A percentile compares a stretch with the other conserved stretches of the same genome.
Evolutionary conservation across 2,888 invertebrate genomes (phyloP).

Genomic region (Adineta ricciae): DNA sequence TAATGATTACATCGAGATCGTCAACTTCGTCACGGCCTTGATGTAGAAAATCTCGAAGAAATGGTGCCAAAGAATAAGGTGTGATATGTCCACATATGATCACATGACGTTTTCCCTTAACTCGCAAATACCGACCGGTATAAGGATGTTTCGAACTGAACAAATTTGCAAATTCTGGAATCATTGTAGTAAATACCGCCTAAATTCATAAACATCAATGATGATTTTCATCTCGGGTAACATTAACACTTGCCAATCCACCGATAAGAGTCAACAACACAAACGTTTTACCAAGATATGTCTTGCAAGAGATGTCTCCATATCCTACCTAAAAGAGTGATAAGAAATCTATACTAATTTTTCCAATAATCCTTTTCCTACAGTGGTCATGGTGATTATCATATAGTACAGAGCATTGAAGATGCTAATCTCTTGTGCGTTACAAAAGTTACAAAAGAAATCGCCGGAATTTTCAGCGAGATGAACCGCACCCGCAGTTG

Average conservation of each 20-base stretch:
- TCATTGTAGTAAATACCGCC: conserved; percentile 99
- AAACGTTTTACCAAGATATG: not conserved
- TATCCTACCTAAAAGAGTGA: not conserved
- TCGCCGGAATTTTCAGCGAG: conserved; percentile 61
- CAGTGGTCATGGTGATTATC: conserved; percentile 76
- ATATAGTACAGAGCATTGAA: conserved; percentile 99
- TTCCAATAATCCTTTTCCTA: not conserved
- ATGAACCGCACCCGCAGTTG: conserved; percentile 98
- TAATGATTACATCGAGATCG: conserved; percentile 97
- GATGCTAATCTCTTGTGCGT: conserved; percentile 62
- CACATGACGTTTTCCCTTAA: conserved; percentile 99
- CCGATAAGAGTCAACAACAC: conserved; percentile 58
- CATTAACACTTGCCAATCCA: conserved; percentile 84
- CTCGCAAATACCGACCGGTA: conserved; percentile 98
- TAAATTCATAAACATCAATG: conserved; percentile 44
- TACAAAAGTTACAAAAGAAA: conserved; percentile 21
- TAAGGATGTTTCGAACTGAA: conserved; percentile 98
- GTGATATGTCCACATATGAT: conserved; percentile 99
- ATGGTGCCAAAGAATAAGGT: conserved; percentile 98
- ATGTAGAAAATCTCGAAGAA: conserved; percentile 99
- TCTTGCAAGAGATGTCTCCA: not conserved
- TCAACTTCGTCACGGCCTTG: conserved; percentile 95
- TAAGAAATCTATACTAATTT: not conserved
- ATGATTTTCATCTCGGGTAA: not conserved
- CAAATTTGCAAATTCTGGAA: conserved; percentile 99